A percentile compares a stretch with the other conserved stretches of the same genome.
phyloP scores from a whole-genome alignment of 1,140 invertebrate genomes.

The Bactericera cockerelli region DNA sequence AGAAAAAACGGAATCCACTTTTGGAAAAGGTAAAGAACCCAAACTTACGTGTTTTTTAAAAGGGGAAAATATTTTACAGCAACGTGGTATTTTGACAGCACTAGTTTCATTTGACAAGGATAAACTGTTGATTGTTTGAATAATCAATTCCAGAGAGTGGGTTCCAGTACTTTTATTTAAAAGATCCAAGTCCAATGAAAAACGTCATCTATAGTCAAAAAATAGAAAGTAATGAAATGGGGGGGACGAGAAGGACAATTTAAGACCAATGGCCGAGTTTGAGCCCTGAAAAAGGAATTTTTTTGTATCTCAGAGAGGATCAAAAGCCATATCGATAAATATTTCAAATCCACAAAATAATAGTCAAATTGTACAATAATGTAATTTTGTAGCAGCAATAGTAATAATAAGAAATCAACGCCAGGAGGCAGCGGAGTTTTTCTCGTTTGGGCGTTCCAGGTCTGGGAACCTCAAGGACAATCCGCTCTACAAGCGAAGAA shows the following conservation, averaged over 20 bases:
- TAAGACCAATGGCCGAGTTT: slow-evolving; percentile 13
- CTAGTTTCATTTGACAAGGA: not conserved
- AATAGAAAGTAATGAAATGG: not conserved
- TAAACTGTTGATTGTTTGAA: not conserved
- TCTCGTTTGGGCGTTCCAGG: slow-evolving; percentile 61
- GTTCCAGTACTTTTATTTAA: not conserved
- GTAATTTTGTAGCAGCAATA: too few relatives aligned
- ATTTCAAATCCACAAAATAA: slow-evolving; percentile 44
- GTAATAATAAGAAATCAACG: slow-evolving; percentile 26
- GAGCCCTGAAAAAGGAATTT: too few relatives aligned
- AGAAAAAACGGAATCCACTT: slow-evolving; percentile 47
- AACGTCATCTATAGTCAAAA: not conserved
- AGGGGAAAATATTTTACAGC: slow-evolving; percentile 28
- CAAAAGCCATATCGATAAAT: slow-evolving; percentile 48
- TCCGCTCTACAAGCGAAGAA: slow-evolving; percentile 36
- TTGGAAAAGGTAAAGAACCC: slow-evolving; percentile 51
- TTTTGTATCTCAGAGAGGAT: slow-evolving; percentile 48
- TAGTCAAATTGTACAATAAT: slow-evolving; percentile 52
- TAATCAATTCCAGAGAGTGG: not conserved
- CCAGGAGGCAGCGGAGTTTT: slow-evolving; percentile 40
- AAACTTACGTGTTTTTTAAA: slow-evolving; percentile 50
- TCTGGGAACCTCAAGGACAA: slow-evolving; percentile 46
- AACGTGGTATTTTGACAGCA: slow-evolving; percentile 1
- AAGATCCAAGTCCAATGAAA: slow-evolving; percentile 6
- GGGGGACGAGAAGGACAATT: slow-evolving; percentile 5